Evolutionary conservation across 2,888 invertebrate species (phyloP).

Genomic region (Dusona sp.): DNA sequence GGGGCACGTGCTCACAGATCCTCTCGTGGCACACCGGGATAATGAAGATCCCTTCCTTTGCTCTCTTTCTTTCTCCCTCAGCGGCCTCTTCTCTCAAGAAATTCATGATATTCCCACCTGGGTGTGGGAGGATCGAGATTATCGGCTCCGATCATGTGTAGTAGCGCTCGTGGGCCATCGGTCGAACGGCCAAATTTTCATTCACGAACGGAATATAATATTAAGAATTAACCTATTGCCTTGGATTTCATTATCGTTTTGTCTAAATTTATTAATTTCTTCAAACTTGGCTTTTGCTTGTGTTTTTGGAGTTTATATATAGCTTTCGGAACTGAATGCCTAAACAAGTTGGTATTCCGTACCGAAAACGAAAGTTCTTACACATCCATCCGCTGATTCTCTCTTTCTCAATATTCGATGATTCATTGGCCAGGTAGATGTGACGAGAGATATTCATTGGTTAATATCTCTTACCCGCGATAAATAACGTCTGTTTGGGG

Average conservation of each 20-base stretch:
- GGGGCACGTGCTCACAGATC: slow-evolving; percentile 60
- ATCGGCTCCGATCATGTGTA: slow-evolving; percentile 39
- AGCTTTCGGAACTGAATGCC: neutral
- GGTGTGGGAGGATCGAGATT: slow-evolving; percentile 59
- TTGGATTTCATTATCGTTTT: neutral
- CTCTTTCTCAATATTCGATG: slow-evolving; percentile 2
- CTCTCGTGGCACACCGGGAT: slow-evolving; percentile 23
- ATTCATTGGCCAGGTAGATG: neutral
- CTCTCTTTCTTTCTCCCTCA: neutral
- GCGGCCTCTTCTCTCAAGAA: neutral
- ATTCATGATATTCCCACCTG: slow-evolving; percentile 29
- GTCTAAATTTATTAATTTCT: neutral
- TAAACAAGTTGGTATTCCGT: slow-evolving; percentile 23
- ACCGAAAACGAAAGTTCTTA: slow-evolving; percentile 28
- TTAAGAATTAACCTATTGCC: neutral
- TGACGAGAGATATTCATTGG: slow-evolving; percentile 16
- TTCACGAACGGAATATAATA: neutral
- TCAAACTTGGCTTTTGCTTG: neutral
- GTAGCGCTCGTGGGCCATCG: slow-evolving; percentile 54
- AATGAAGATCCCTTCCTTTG: slow-evolving; percentile 13
- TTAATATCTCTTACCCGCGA: neutral
- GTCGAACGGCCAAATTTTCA: neutral
- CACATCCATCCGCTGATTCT: slow-evolving; percentile 14
- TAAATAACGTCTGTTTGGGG: neutral
- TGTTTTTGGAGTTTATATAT: neutral